Conservation (phyloP, 1,140 invertebrate genomes). For the Drosophila teissieri region DNA sequence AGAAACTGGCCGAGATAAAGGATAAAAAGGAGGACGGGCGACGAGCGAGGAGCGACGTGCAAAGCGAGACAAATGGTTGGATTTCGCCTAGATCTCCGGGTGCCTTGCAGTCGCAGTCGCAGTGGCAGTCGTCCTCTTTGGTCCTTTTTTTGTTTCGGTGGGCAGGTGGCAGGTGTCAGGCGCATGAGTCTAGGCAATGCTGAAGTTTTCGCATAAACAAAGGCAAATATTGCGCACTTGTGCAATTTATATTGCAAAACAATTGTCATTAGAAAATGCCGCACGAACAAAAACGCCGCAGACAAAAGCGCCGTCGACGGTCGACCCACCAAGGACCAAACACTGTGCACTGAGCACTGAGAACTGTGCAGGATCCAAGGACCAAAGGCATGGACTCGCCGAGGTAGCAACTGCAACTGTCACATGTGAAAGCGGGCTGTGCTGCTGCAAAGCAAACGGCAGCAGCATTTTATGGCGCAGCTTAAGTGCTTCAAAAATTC, state of each 20-base stretch:
- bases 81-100: conserved; percentile 31
- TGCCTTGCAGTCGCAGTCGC: neutral
- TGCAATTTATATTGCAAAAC: conserved; percentile 84
- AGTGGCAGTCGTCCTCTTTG: neutral
- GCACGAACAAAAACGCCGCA: conserved; percentile 81
- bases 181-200: conserved; percentile 56
- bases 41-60: conserved; percentile 50
- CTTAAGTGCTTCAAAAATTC: conserved; percentile 83
- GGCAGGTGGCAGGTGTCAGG: conserved; percentile 80
- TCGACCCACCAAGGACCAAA: conserved; percentile 49
- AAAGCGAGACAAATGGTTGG: conserved; percentile 75
- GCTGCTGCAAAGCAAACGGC: conserved; percentile 40
- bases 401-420: conserved; percentile 76
- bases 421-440: conserved; percentile 68
- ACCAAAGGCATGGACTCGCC: conserved; percentile 26
- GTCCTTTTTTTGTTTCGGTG: conserved; percentile 58
- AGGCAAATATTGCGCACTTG: conserved; percentile 84
- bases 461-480: conserved; percentile 80
- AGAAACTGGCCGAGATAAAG: conserved; percentile 30
- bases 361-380: conserved; percentile 13
- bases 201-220: conserved; percentile 83
- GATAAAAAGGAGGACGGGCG: conserved; percentile 5
- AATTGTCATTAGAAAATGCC: conserved; percentile 84
- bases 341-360: neutral
- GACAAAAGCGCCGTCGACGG: conserved; percentile 58